Conservation (phyloP, 2,113 vertebrate genomes). For the Microcebus murinus region DNA sequence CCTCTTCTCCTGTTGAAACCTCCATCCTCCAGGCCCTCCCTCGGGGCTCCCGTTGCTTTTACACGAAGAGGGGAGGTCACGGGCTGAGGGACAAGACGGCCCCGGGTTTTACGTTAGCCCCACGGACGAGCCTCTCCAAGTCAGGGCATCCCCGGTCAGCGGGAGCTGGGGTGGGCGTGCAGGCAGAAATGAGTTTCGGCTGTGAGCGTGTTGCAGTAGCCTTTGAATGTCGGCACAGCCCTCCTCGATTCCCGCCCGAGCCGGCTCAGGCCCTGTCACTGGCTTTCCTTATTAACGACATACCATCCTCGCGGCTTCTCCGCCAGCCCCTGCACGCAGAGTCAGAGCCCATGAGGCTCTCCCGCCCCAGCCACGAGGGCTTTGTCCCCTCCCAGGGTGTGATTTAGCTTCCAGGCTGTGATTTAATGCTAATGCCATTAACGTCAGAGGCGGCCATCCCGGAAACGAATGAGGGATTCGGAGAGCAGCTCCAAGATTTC, state of each 20-base stretch:
- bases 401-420: conserved; percentile 43
- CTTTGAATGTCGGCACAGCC: no score
- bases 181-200: background rate
- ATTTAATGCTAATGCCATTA: conserved; percentile 44
- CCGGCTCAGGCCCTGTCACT: background rate
- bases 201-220: rapidly evolving
- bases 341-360: background rate
- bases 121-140: rapidly evolving
- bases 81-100: background rate
- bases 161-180: rapidly evolving
- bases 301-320: background rate
- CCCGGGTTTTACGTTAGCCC: no score
- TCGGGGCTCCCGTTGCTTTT: rapidly evolving
- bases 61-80: rapidly evolving
- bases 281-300: background rate
- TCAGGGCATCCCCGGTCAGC: rapidly evolving
- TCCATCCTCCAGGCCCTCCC: rapidly evolving
- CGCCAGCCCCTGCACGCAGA: background rate
- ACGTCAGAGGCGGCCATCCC: conserved; percentile 43
- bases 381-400: conserved; percentile 25
- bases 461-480: conserved; percentile 71
- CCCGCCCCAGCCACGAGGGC: background rate
- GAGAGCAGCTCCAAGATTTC: conserved; percentile 74
- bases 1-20: no score
- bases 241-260: rapidly evolving